Percentiles rank a stretch among this genome's conserved stretches.
These are phyloP conservation scores for Buathra laborator DNA, from an alignment of 2,888 invertebrate species.

Conservation along the genomic window DNA sequence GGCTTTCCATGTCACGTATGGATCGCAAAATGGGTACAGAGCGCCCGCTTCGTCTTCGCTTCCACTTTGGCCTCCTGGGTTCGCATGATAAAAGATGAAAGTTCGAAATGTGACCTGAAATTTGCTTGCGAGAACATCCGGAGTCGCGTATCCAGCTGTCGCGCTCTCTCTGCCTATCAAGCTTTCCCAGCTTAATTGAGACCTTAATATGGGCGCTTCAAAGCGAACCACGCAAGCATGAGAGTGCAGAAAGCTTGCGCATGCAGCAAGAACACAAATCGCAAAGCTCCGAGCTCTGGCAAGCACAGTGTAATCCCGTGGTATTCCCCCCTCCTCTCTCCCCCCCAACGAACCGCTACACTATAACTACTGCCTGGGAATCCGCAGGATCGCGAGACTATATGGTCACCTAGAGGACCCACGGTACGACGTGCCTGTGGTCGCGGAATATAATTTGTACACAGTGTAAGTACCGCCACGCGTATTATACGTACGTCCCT, in stretches of 20 bases:
- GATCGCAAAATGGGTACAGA: neutral
- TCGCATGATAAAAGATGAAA: constrained; percentile 2
- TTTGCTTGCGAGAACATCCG: neutral
- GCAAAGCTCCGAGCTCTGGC: constrained; percentile 52
- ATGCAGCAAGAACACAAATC: constrained; percentile 61
- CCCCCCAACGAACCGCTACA: constrained; percentile 21
- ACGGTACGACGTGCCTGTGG: constrained; percentile 35
- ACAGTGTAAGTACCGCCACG: constrained; percentile 28
- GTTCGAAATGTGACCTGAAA: neutral
- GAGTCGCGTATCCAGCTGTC: neutral
- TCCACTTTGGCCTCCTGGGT: neutral
- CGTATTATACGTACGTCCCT: constrained; percentile 14
- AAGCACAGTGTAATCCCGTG: constrained; percentile 39
- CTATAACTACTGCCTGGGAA: constrained; percentile 29
- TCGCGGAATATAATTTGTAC: constrained; percentile 64
- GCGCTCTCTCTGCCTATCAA: neutral
- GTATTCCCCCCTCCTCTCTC: neutral
- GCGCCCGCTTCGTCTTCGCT: neutral
- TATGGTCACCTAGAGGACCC: constrained; percentile 42
- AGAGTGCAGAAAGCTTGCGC: constrained; percentile 56
- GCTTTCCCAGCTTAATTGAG: constrained; percentile 70
- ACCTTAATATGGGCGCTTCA: constrained; percentile 73
- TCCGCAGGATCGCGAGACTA: constrained; percentile 29
- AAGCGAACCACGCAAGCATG: constrained; percentile 60
- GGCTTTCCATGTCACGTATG: neutral